Evolutionary conservation across 2,888 invertebrate species (phyloP), one percentile per base, ranked within the genome.

Genomic region (Drosophila eohydei): DNA sequence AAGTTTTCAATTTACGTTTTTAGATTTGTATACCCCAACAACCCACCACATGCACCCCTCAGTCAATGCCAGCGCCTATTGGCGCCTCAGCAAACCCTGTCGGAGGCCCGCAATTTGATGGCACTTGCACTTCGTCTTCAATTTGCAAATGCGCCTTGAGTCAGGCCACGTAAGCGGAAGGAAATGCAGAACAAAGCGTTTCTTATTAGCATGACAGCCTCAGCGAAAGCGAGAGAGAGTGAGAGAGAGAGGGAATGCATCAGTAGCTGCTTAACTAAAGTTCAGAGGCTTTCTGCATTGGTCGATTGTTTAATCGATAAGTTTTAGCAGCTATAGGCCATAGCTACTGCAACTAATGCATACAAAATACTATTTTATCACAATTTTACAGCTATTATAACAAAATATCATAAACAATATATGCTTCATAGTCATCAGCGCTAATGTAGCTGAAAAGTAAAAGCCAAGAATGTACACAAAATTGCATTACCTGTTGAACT

Each of bases 101-200:
- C 32, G 26, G 12, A 44, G 57, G 44, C 16, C 46, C 50, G 51
- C 77, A 71, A 46, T 68, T 72, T 66, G 60, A 81, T 81, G 68
- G 68, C 68, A 68, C 80, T 87, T 81, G 80, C 88, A 80, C 83
- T 74, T 85, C 86, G 86, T 67, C 86, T 84, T 83, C 72, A 86
- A 80, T 84, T 86, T 46, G 72, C 83, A 84, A 82, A 88, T 84
- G 82, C 74, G 73, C 85, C 83, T 72, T 71, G 75, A 88, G 74
- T 74, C 83, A 72, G 77, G 82, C 83, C 83, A 88, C 85, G 86
- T 85, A 80, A 85, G 74, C 78, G 86, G 81, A 85, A 85, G 84
- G 88, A 88, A 84, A 76, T 80, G 86, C 84, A 88, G 76, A 88
- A 85, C 88, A 84, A 85, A 88, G 85, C 83, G 83, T 74, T 82